Evolutionary conservation across 2,113 vertebrate species (phyloP), one percentile per base, ranked within the genome.

Genomic region (Cricetomys ansorgei): DNA sequence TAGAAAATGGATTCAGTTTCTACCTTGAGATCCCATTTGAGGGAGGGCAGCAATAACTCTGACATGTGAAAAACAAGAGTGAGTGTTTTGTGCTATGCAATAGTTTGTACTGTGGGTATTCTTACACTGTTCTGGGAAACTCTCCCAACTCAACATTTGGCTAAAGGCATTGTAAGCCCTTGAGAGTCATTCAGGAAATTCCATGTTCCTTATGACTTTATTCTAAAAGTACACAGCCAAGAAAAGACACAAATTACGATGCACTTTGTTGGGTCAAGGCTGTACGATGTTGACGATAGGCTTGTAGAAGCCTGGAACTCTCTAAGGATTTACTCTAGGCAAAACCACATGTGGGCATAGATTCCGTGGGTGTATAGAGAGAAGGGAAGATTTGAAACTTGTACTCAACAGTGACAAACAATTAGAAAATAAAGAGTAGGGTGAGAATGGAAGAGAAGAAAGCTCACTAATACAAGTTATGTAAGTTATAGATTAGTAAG

Each of bases 101-200:
- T n/a, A n/a, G 50, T 94, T 88, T 95, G 81, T 94, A n/a, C 69
- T 94, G 48, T 3, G 59, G 69, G 91, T 88, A 96, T 88, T 96
- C 79, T 96, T 93, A 89, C 83, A 94, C 50, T 65, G 88, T 93
- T 97, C 96, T 96, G 97, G 97, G 97, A 97, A 97, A 81, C 57
- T 94, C 59, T 97, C 94, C 97, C 94, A 95, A 64, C 50, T 96
- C 91, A 92, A 93, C 85, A 96, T 95, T 97, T 96, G 96, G 88
- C 95, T 93, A 53, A 48, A 94, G 75, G 92, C 95, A 80, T 80
- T 64, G 34, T 85, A 95, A 96, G 85, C 90, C 94, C 94, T 96
- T 91, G 94, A 97, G 92, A 96, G 85, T 94, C 11, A 21, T 96
- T 97, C 90, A 94, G 88, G 88, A 97, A 97, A 96, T 95, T 95